A percentile compares a stretch with the other conserved stretches of the same genome.
These are phyloP conservation scores for Oceanodroma tethys DNA, from an alignment of 2,113 vertebrate species.

Conservation along the genomic window DNA sequence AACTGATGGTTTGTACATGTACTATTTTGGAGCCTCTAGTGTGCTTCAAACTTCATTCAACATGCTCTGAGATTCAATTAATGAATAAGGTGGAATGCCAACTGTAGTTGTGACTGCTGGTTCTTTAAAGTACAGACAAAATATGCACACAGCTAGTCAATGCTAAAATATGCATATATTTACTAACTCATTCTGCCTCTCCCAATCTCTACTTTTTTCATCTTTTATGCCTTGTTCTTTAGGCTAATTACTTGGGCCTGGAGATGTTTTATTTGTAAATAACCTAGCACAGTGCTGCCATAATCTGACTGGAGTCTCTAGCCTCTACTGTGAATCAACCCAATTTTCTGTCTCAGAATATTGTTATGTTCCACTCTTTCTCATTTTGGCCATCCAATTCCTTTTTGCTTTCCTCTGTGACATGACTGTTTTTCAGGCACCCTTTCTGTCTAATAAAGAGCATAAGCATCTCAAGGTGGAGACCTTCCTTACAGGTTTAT, in stretches of 20 bases:
- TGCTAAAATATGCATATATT: background rate
- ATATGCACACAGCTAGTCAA: background rate
- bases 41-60: background rate
- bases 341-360: background rate
- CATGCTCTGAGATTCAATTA: background rate
- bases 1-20: background rate
- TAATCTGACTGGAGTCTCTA: background rate
- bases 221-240: background rate
- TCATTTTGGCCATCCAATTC: background rate
- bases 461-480: background rate
- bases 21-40: background rate
- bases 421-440: background rate
- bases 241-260: background rate
- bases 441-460: background rate
- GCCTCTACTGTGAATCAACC: background rate
- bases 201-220: background rate
- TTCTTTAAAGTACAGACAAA: background rate
- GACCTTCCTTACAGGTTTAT: background rate
- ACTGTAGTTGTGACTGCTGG: background rate
- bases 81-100: background rate
- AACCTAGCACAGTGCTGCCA: background rate
- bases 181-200: background rate
- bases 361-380: background rate
- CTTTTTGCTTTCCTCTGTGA: background rate
- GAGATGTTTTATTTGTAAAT: background rate